Percentiles rank a stretch among this genome's conserved stretches.
These are phyloP conservation scores for Phylloscopus collybita DNA, from an alignment of 2,797 vertebrate genomes.

Conservation along the genomic window DNA sequence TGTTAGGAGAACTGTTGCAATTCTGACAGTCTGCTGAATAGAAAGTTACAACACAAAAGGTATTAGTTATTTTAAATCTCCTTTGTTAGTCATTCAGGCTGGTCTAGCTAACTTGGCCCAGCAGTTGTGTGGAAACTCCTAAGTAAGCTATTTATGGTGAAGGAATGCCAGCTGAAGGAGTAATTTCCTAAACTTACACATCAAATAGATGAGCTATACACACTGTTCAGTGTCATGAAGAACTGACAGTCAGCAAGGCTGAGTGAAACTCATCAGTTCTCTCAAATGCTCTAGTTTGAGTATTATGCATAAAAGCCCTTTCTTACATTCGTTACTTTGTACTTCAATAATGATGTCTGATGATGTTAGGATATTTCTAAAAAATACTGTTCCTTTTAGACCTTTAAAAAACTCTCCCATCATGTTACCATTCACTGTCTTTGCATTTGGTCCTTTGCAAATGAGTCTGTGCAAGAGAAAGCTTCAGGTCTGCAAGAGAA, in stretches of 20 bases:
- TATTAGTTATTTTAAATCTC: not conserved
- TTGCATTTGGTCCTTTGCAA: not conserved
- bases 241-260: not conserved
- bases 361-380: not conserved
- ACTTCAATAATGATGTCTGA: not conserved
- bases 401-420: not conserved
- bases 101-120: not conserved
- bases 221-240: not conserved
- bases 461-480: not conserved
- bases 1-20: not conserved
- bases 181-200: not conserved
- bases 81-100: not conserved
- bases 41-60: not conserved
- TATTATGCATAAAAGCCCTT: not conserved
- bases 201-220: not conserved
- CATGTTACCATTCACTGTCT: not conserved
- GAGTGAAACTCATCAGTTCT: not conserved
- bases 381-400: not conserved
- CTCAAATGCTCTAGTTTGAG: not conserved
- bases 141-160: not conserved
- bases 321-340: not conserved
- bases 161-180: not conserved
- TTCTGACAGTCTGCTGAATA: not conserved
- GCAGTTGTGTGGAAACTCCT: not conserved
- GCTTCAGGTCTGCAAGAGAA: not conserved